These are phyloP conservation scores for Apodemia hepburni DNA, from an alignment of 2,888 invertebrate species.

Conservation along the genomic window DNA sequence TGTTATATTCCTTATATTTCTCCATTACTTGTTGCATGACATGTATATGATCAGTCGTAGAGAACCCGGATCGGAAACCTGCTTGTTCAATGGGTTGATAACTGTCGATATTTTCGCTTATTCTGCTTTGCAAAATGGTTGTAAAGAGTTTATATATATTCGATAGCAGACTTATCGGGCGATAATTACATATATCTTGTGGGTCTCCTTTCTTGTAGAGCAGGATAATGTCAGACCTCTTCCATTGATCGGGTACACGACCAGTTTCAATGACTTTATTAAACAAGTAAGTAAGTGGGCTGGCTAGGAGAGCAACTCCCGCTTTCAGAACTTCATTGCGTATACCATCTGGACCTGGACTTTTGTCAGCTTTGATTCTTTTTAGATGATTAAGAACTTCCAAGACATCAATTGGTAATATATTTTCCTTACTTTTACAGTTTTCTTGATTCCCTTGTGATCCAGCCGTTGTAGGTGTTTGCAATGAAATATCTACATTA, in stretches of 20 bases:
- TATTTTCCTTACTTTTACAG: neutral
- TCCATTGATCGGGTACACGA: constrained; percentile 16
- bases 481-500: too few relatives aligned
- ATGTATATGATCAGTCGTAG: constrained; percentile 22
- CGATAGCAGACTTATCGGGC: constrained; percentile 25
- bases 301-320: constrained; percentile 23
- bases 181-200: constrained; percentile 22
- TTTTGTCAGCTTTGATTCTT: constrained; percentile 30
- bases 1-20: constrained; percentile 19
- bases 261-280: constrained; percentile 15
- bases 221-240: constrained; percentile 19
- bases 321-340: constrained; percentile 31
- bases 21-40: constrained; percentile 19
- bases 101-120: constrained; percentile 16
- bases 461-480: too few relatives aligned
- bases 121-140: constrained; percentile 15
- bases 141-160: constrained; percentile 23
- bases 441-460: too few relatives aligned
- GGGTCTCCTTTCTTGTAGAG: constrained; percentile 25
- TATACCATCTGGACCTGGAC: constrained; percentile 31
- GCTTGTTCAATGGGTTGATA: constrained; percentile 21
- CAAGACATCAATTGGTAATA: constrained; percentile 3
- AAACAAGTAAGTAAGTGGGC: constrained; percentile 25
- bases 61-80: constrained; percentile 14
- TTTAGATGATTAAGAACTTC: constrained; percentile 29